These are phyloP conservation scores for Sinodicranocentrus sp. DNA, from an alignment of 2,888 invertebrate genomes.

Conservation along the genomic window DNA sequence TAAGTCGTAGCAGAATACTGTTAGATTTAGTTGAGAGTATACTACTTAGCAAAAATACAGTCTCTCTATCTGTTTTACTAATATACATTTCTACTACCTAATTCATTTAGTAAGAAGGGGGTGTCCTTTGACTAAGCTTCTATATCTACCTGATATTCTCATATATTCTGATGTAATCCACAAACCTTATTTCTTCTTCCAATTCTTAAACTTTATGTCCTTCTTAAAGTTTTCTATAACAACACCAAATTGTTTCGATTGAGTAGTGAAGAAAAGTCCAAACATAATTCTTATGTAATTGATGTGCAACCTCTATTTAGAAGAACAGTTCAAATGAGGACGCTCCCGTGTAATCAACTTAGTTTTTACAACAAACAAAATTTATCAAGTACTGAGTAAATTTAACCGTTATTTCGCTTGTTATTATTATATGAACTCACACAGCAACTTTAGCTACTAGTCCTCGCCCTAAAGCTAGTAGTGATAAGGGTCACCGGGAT, in stretches of 20 bases:
- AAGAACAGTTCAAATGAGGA: conserved; percentile 37
- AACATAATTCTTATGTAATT: neutral
- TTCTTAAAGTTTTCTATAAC: too few relatives aligned
- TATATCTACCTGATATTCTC: too few relatives aligned
- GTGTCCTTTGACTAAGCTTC: conserved; percentile 33
- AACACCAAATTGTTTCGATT: too few relatives aligned
- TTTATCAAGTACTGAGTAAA: conserved; percentile 61
- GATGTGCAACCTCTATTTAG: conserved; percentile 11
- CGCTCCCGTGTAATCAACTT: conserved; percentile 60
- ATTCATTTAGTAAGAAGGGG: conserved; percentile 22
- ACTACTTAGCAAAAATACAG: neutral
- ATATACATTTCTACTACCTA: neutral
- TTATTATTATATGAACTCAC: conserved; percentile 75
- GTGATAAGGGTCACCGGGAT: conserved; percentile 77
- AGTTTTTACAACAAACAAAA: conserved; percentile 38
- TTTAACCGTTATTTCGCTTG: conserved; percentile 76
- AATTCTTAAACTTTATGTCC: too few relatives aligned
- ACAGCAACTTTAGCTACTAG: conserved; percentile 77
- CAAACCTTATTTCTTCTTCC: too few relatives aligned
- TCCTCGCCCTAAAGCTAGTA: conserved; percentile 77
- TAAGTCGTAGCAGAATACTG: too few relatives aligned
- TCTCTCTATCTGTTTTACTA: conserved; percentile 1
- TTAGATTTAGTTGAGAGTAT: conserved; percentile 7
- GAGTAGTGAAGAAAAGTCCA: neutral
- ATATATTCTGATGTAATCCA: too few relatives aligned